These are phyloP conservation scores for Procavia capensis DNA, from an alignment of 2,113 vertebrate species.

Conservation along the genomic window DNA sequence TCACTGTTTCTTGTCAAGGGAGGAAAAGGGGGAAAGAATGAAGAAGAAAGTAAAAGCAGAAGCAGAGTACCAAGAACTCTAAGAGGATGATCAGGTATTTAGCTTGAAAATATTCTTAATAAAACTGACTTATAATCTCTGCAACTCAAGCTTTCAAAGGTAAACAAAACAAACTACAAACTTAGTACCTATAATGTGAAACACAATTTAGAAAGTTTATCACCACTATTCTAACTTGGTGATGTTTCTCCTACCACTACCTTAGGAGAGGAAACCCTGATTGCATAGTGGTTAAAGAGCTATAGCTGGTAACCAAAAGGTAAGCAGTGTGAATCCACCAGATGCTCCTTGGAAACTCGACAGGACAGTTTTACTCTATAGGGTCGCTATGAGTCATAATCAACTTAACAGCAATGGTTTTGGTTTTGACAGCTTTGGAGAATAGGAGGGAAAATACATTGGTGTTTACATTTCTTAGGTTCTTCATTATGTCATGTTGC, in stretches of 20 bases:
- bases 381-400: no score
- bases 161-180: background rate
- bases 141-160: background rate
- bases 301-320: no score
- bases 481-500: background rate
- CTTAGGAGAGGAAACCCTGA: no score
- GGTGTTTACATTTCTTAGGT: background rate
- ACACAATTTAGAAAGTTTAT: background rate
- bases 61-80: background rate
- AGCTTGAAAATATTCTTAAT: background rate
- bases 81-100: background rate
- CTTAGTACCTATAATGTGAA: background rate
- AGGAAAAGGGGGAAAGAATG: accelerated
- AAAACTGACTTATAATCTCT: background rate
- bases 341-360: no score
- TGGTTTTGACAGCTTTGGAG: background rate
- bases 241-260: no score
- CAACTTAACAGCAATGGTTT: no score
- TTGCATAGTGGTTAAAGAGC: no score
- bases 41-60: background rate
- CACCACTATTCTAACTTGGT: background rate
- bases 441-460: background rate
- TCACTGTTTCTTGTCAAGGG: background rate
- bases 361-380: no score
- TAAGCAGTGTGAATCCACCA: no score